phyloP scores from a whole-genome alignment of 2,797 vertebrate genomes.

The Falco cherrug region DNA sequence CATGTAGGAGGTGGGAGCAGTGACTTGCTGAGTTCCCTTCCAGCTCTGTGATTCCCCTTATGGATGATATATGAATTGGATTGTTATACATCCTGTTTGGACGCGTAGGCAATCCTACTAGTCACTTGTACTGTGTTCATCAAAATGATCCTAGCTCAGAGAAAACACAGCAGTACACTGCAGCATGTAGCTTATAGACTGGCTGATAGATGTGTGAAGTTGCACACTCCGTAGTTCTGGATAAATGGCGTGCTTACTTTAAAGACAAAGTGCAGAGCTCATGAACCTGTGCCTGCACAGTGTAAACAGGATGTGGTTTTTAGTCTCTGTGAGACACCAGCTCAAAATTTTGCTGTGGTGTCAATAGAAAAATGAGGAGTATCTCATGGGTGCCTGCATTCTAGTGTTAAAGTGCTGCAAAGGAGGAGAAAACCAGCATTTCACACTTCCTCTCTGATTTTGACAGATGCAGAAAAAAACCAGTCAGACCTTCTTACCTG shows the following conservation, averaged over 20 bases:
- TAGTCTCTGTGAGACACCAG: not conserved
- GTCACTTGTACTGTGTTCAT: not conserved
- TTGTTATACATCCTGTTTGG: not conserved
- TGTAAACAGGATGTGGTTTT: not conserved
- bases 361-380: not conserved
- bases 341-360: not conserved
- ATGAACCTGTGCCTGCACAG: not conserved
- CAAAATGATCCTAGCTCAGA: not conserved
- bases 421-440: not conserved
- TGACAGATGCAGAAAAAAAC: not conserved
- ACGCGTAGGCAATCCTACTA: accelerated
- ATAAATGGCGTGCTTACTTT: not conserved
- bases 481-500: not conserved
- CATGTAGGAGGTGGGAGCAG: not conserved
- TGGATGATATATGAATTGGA: not conserved
- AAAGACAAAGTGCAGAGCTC: not conserved
- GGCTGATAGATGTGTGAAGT: not conserved
- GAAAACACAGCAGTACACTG: not conserved
- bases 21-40: not conserved
- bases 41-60: not conserved
- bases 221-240: not conserved
- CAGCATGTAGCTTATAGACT: not conserved
- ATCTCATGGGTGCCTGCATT: not conserved
- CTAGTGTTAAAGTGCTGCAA: not conserved
- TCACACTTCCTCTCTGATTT: not conserved